Conservation (phyloP, 2,888 invertebrate species). For the Lithophane socia region DNA sequence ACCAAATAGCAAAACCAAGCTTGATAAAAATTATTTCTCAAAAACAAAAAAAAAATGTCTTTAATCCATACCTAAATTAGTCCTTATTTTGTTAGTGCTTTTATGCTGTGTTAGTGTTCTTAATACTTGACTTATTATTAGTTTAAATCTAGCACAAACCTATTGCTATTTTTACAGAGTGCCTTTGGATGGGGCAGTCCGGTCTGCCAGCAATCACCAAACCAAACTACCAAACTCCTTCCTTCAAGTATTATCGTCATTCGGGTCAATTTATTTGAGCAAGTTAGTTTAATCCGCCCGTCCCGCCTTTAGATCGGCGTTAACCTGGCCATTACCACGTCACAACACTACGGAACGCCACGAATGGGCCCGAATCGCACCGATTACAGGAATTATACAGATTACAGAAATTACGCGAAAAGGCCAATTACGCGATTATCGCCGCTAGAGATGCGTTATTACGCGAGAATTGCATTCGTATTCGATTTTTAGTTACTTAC, state of each 20-base stretch:
- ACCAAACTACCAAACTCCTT: background rate
- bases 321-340: conserved; percentile 71
- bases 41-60: too few relatives aligned
- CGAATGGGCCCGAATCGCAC: conserved; percentile 55
- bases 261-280: conserved; percentile 8
- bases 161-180: too few relatives aligned
- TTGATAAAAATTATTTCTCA: background rate
- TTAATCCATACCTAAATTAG: too few relatives aligned
- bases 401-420: conserved; percentile 67
- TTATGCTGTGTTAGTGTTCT: too few relatives aligned
- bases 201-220: too few relatives aligned
- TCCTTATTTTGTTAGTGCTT: too few relatives aligned
- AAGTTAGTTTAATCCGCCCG: conserved; percentile 36
- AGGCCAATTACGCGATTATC: conserved; percentile 62
- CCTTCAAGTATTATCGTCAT: background rate
- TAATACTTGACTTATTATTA: too few relatives aligned
- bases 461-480: conserved; percentile 35
- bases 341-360: conserved; percentile 62
- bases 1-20: background rate
- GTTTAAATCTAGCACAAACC: too few relatives aligned
- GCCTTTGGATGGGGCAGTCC: too few relatives aligned
- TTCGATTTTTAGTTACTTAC: conserved; percentile 15
- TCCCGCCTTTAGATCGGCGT: conserved; percentile 38
- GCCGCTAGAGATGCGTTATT: conserved; percentile 47
- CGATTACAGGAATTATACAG: conserved; percentile 72